phyloP scores from a whole-genome alignment of 2,797 vertebrate species.

The Phyllotis vaccarum region DNA sequence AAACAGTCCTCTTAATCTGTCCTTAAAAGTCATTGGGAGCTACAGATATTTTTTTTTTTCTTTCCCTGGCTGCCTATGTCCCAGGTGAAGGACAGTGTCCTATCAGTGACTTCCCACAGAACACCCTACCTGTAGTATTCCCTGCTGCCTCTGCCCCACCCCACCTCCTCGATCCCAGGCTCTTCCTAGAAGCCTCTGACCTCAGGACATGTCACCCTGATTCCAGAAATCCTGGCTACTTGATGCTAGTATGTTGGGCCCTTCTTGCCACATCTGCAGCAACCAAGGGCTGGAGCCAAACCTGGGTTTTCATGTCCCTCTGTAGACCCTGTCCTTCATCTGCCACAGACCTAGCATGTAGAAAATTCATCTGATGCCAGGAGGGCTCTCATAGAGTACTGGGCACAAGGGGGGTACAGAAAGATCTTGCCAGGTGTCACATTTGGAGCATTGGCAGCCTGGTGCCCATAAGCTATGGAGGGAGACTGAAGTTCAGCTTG shows the following conservation, averaged over 20 bases:
- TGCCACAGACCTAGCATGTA: neutral
- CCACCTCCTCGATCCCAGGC: neutral
- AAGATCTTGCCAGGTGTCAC: too few species aligned
- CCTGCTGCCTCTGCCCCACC: neutral
- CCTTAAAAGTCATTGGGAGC: neutral
- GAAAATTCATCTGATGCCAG: neutral
- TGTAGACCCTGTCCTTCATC: neutral
- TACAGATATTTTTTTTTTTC: too few species aligned
- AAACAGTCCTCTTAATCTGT: neutral
- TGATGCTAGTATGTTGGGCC: neutral
- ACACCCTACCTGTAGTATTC: neutral
- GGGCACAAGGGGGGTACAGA: neutral
- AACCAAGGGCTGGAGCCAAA: neutral
- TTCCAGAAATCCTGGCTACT: neutral
- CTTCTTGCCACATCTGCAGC: neutral
- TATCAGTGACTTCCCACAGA: neutral
- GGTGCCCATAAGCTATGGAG: neutral
- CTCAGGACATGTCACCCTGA: neutral
- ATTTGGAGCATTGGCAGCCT: neutral
- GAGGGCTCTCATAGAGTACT: neutral
- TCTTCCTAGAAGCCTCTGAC: neutral
- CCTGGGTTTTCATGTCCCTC: neutral
- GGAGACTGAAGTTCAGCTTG: rapidly evolving
- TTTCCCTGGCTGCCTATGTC: neutral
- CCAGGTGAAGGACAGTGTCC: neutral